Percentiles rank a stretch among this genome's conserved stretches.
Conservation (phyloP, 2,113 vertebrate species). For the Phyllostomus hastatus region DNA sequence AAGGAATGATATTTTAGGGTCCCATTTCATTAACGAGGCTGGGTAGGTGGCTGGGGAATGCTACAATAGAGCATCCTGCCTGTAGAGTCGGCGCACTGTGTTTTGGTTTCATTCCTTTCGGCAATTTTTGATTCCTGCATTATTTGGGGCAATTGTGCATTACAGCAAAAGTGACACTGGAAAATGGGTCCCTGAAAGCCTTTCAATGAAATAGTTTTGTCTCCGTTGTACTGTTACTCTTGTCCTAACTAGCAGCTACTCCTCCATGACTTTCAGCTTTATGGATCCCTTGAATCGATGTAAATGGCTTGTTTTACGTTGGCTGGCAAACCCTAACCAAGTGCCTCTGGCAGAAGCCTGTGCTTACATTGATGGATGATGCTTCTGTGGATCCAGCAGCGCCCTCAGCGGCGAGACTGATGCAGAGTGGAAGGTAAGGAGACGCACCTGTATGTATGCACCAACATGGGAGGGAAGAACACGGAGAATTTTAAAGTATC, state of each 20-base stretch:
- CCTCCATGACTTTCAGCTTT: not conserved
- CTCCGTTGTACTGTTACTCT: not conserved
- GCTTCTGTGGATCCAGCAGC: not conserved
- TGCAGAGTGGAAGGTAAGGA: not conserved
- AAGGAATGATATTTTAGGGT: not conserved
- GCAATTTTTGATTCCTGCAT: not conserved
- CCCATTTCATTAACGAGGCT: not conserved
- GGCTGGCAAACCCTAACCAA: not conserved
- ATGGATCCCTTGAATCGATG: slow-evolving; percentile 11
- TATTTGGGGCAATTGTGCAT: not conserved
- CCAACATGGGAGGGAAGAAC: not conserved
- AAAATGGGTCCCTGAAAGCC: slow-evolving; percentile 30
- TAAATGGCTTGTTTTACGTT: slow-evolving; percentile 6
- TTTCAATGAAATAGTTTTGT: slow-evolving; percentile 40
- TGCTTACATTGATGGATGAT: not conserved
- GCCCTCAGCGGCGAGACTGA: not conserved
- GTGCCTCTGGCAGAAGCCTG: not conserved
- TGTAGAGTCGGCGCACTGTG: not conserved
- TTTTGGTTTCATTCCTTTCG: not conserved
- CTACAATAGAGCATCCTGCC: rapidly evolving
- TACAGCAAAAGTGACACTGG: not conserved
- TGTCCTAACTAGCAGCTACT: not conserved
- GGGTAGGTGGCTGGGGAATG: not conserved
- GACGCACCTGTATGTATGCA: not conserved
- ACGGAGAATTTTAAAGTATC: not conserved